Evolutionary conservation across 1,140 invertebrate genomes (phyloP), one percentile per base, ranked within the genome.

Genomic region (Octopus bimaculoides): DNA sequence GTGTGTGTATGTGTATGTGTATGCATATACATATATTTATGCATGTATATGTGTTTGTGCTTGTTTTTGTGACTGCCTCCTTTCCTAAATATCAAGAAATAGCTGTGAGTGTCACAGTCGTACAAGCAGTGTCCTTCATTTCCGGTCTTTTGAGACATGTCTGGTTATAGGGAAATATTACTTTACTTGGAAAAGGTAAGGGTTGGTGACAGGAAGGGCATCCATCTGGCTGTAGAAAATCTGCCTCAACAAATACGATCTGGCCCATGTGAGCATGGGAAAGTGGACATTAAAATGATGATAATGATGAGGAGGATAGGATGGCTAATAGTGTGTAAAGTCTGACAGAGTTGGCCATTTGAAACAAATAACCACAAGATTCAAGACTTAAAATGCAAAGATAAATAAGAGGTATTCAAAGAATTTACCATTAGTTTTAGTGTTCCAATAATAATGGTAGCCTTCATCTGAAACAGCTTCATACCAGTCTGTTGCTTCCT

Each of bases 381-480:
- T 10, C 9, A 61, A 10, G 17, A 1, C 17, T 61, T 61, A 61
- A 9, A 9, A 14, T n/a, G 14, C 17, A n/a, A 69, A 12, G 14
- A 69, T 4, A 69, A 69, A 69, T n/a, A 10, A 69, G 26, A 69
- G 17, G 17, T 52, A 69, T 41, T 56, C 6, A 75, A n/a, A 77
- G n/a, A 73, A 80, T 84, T 77, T 89, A 94, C 95, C 94, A 91
- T 94, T 93, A n/a, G 94, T 95, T 82, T 93, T 91, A 41, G 92
- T 92, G 88, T 96, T 93, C 94, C 94, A 96, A 84, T 95, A 96
- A 87, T 96, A 96, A 9, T 92, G 92, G 80, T 93, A 92, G 17
- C 94, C 95, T 84, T 95, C 93, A 75, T 93, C 92, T 82, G 92
- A 92, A 78, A 91, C 92, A 0, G 93, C 93, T 85, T 96, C 94